Percentiles rank a stretch among this genome's conserved stretches.
Conservation (phyloP, 37 sponge, comb jelly and placozoan species). For the Spongilla lacustris region DNA sequence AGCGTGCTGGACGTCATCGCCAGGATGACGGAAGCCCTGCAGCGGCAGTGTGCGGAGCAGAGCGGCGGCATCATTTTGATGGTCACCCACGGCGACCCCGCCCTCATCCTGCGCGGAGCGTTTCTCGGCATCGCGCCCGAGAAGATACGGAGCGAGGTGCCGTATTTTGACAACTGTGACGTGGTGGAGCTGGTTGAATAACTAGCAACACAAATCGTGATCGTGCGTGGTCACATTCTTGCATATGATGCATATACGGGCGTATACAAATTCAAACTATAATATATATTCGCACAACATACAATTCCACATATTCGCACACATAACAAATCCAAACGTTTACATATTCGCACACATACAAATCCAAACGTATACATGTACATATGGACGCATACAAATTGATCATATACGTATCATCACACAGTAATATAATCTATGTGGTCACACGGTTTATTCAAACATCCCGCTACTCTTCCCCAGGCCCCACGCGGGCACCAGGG, state of each 20-base stretch:
- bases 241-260: too few species aligned
- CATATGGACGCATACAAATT: too few species aligned
- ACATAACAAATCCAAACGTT: too few species aligned
- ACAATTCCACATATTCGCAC: too few species aligned
- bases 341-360: too few species aligned
- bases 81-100: neutral
- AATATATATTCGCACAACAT: neutral
- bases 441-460: too few species aligned
- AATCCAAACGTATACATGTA: too few species aligned
- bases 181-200: neutral
- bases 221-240: too few species aligned
- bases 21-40: neutral
- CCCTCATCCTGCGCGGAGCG: conserved; percentile 5
- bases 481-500: conserved; percentile 52
- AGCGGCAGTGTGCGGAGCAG: neutral
- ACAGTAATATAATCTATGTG: too few species aligned
- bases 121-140: neutral
- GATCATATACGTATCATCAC: too few species aligned
- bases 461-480: neutral
- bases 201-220: too few species aligned
- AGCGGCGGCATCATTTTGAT: neutral
- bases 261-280: too few species aligned
- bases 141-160: neutral
- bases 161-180: neutral
- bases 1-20: neutral